Evolutionary conservation across 2,113 vertebrate genomes (phyloP).

Genomic region (Mohoua ochrocephala): DNA sequence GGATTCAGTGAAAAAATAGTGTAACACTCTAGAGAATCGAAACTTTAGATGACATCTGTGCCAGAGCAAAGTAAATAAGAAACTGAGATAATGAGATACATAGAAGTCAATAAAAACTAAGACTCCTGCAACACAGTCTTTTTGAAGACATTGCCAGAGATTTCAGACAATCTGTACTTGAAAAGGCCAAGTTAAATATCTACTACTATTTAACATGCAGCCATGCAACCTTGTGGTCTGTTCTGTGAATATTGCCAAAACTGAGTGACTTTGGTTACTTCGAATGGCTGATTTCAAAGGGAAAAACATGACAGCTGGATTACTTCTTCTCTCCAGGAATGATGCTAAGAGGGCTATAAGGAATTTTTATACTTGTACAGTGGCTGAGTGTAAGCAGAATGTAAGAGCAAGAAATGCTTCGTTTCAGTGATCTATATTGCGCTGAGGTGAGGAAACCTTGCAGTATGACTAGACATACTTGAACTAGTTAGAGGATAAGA

Average conservation of each 20-base stretch:
- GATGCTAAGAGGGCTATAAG: not conserved
- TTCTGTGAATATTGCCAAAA: not conserved
- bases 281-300: not conserved
- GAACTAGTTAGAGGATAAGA: not conserved
- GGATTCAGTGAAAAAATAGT: not conserved
- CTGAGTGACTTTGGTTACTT: not conserved
- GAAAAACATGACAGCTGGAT: not conserved
- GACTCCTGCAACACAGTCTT: not conserved
- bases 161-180: not conserved
- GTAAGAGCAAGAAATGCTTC: not conserved
- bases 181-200: slow-evolving; percentile 12
- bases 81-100: slow-evolving; percentile 18
- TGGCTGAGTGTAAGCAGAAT: not conserved
- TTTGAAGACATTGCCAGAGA: not conserved
- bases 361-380: not conserved
- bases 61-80: slow-evolving; percentile 13
- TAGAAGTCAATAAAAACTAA: slow-evolving; percentile 14
- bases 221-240: not conserved
- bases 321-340: not conserved
- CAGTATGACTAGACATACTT: not conserved
- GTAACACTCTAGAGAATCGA: not conserved
- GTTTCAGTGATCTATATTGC: not conserved
- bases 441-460: not conserved
- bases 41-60: not conserved
- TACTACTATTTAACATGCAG: not conserved